Conservation (phyloP, 35 echinoderm and acorn worm genomes). For the Lytechinus pictus region DNA sequence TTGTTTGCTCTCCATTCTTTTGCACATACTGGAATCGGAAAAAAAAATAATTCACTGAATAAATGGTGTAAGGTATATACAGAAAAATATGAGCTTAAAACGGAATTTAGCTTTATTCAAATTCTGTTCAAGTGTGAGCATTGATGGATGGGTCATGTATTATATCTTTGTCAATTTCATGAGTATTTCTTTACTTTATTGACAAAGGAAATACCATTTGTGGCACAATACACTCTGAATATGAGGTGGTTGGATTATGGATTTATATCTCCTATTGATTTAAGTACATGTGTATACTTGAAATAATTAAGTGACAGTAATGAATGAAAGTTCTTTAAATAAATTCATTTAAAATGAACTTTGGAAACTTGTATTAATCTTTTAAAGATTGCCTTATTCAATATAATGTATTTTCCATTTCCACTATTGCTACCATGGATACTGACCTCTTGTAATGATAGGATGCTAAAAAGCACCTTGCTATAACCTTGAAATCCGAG, state of each 20-base stretch:
- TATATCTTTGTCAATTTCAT: neutral
- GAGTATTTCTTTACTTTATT: neutral
- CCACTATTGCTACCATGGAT: conserved; percentile 14
- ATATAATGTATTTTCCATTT: conserved; percentile 1
- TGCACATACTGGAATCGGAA: neutral
- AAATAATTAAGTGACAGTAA: neutral
- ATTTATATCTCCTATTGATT: too few relatives aligned
- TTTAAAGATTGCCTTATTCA: neutral
- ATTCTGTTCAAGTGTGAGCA: neutral
- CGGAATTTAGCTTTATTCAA: neutral
- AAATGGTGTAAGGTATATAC: too few relatives aligned
- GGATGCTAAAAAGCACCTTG: conserved; percentile 53
- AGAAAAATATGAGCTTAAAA: neutral
- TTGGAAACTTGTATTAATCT: neutral
- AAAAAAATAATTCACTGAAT: too few relatives aligned
- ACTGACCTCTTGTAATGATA: neutral
- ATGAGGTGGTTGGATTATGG: neutral
- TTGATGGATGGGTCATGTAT: neutral
- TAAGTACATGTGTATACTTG: too few relatives aligned
- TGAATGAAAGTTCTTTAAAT: neutral
- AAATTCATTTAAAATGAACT: neutral
- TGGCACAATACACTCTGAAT: too few relatives aligned
- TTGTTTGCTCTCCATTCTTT: neutral
- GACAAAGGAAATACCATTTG: neutral
- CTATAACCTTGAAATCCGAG: conserved; percentile 34